Base-by-base conservation (phyloP, 92 coral and sea anemone genomes). In the Paramuricea clavata region DNA sequence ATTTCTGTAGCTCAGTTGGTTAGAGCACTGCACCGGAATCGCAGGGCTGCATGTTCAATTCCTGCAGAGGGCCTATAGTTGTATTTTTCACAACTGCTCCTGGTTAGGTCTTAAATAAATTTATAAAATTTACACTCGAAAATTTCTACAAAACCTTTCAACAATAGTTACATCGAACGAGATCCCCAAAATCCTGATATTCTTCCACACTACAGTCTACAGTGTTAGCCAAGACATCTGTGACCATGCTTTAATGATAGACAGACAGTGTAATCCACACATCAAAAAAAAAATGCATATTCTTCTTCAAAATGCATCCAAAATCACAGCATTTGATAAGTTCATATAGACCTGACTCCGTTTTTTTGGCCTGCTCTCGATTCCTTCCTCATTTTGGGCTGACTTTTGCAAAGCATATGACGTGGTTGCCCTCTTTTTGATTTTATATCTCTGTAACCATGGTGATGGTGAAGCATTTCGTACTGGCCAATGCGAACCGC, bases 381-480 rank as follows among this genome's bases (percentile, higher is more conserved):
- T 27, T n/a, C 68, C 36, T 50, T 36, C 12, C 19, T 65, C 72
- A 65, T 39, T 39, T 17, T 33, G 84, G 28, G 34, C 39, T 32
- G 83, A 47, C 22, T 30, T 79, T 26, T 61, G 26, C 54, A 32
- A 23, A 12, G 50, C 73, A 79, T 59, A 90, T 71, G 91, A 85
- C 6, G 95, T 84, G 41, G 93, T 91, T 1, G 98, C 87, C 68
- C 92, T 94, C 93, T 95, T 90, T 76, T 96, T 96, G 22, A 96
- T 86, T 74, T 96, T 95, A 81, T 96, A 96, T 32, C 99, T 83
- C 85, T 91, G 90, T 15, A 96, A 86, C 99, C 98, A 96, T 28
- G 99, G 98, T 28, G 99, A 93, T 26, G 98, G 96, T 3, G 94
- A 87, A 32, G 96, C 95, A 76, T 95, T 96, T 71, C 98, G 86